These are phyloP conservation scores for Elgaria multicarinata DNA, from an alignment of 2,113 vertebrate species.

Conservation along the genomic window DNA sequence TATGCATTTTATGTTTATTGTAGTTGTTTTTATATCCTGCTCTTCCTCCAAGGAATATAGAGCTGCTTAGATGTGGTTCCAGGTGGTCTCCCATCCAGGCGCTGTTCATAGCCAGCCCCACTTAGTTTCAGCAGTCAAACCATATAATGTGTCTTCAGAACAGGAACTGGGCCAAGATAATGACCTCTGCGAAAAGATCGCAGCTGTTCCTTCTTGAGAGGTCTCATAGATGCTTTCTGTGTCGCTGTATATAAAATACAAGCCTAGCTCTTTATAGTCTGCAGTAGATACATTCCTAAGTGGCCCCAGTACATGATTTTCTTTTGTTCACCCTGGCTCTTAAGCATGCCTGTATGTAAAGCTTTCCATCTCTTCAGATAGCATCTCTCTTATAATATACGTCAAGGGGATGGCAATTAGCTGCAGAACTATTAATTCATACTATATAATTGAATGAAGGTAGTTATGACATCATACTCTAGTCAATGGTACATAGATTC, in stretches of 20 bases:
- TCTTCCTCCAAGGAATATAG: not conserved
- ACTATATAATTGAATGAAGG: not conserved
- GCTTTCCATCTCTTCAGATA: not conserved
- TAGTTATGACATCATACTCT: not conserved
- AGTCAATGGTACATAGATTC: not conserved
- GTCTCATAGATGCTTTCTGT: not conserved
- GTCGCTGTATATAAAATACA: not conserved
- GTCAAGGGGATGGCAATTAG: not conserved
- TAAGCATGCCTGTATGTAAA: not conserved
- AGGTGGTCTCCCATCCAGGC: not conserved
- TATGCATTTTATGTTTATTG: not conserved
- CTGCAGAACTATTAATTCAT: not conserved
- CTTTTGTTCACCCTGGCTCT: not conserved
- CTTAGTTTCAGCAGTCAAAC: not conserved
- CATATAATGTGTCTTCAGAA: not conserved
- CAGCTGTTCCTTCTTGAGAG: not conserved
- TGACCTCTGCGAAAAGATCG: not conserved
- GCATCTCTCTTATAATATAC: not conserved
- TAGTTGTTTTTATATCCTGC: not conserved
- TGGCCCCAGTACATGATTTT: not conserved
- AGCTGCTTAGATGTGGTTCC: not conserved
- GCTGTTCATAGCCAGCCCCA: not conserved
- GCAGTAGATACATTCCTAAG: not conserved
- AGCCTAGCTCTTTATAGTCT: not conserved
- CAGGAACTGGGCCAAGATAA: not conserved